Evolutionary conservation across 2,888 invertebrate species (phyloP), one percentile per base, ranked within the genome.

Genomic region (Agriopis leucophaearia): DNA sequence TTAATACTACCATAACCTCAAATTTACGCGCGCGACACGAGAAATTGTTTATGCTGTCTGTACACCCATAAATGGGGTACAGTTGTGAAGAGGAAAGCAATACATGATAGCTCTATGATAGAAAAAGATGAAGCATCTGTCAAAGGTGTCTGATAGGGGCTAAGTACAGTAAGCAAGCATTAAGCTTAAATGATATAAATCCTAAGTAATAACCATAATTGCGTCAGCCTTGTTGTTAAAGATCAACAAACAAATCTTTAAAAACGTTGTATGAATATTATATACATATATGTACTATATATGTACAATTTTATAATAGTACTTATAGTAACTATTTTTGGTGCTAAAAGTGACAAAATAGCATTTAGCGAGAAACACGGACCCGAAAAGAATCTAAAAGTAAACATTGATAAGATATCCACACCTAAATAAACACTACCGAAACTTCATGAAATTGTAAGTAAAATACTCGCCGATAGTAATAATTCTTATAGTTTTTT

Each of bases 1-100:
- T 89, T 90, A 89, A 89, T 88, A 94, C 93, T 94, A 91, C 88
- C 89, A 90, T 92, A 92, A 94, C 93, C 92, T 93, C 87, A 92
- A 92, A 92, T 87, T 88, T 91, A 90, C 88, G 89, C 90, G 88
- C 87, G 87, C 87, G 80, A 88, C 81, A 86, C 84, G 86, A 87
- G 88, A 88, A 86, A 91, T 89, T 90, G 89, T 92, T 91, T 90
- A 88, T 91, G 87, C 89, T 86, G 86, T 85, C 88, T 83, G 88
- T 85, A 85, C 85, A 81, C 79, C 81, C 82, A 86, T 87, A 87
- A 88, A 89, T 91, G 85, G 91, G 91, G 90, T 90, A 87, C 88
- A 84, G 82, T 78, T 82, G 82, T 79, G 84, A 88, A 81, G 69
- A 83, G 82, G 85, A 88, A 73, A 74, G 85, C 78, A 75, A 86